Evolutionary conservation across 37 sponge, comb jelly and placozoan species (phyloP).

Genomic region (Dysidea cf. avara): DNA sequence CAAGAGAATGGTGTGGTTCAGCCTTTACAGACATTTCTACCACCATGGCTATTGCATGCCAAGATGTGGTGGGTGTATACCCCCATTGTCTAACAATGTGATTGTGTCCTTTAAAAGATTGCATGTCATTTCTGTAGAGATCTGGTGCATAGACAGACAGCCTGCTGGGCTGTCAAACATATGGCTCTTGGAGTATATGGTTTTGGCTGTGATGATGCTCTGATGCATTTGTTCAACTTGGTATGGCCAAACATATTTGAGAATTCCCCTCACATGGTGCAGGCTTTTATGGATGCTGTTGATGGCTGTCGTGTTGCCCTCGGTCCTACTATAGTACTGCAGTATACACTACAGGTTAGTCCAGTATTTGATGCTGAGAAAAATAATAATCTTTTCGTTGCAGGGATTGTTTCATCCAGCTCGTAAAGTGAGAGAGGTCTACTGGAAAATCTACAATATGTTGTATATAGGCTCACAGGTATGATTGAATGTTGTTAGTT

Average conservation of each 20-base stretch:
- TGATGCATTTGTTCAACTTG: constrained; percentile 88
- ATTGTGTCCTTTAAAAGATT: no score
- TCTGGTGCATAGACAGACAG: constrained; percentile 96
- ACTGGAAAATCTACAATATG: constrained; percentile 96
- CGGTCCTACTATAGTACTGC: constrained; percentile 85
- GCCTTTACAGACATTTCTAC: no score
- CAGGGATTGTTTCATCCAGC: constrained; percentile 98
- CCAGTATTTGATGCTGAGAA: constrained; percentile 3
- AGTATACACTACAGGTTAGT: constrained; percentile 81
- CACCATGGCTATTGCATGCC: no score
- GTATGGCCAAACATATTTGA: constrained; percentile 99
- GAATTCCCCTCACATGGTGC: constrained; percentile 91
- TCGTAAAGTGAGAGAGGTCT: constrained; percentile 89
- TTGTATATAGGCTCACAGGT: constrained; percentile 97
- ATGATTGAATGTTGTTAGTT: background rate
- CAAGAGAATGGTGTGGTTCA: no score
- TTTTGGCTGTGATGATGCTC: constrained; percentile 97
- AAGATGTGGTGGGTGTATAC: no score
- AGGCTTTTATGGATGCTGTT: constrained; percentile 89
- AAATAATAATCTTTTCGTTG: constrained; percentile 1
- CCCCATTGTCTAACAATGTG: no score
- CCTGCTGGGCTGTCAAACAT: constrained; percentile 96
- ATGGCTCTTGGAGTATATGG: constrained; percentile 97
- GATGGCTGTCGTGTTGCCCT: constrained; percentile 86
- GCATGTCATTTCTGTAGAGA: constrained; percentile 83